Percentiles rank a stretch among this genome's conserved stretches.
These are phyloP conservation scores for Trichonephila clavipes DNA, from an alignment of 1,140 invertebrate genomes.

Conservation along the genomic window DNA sequence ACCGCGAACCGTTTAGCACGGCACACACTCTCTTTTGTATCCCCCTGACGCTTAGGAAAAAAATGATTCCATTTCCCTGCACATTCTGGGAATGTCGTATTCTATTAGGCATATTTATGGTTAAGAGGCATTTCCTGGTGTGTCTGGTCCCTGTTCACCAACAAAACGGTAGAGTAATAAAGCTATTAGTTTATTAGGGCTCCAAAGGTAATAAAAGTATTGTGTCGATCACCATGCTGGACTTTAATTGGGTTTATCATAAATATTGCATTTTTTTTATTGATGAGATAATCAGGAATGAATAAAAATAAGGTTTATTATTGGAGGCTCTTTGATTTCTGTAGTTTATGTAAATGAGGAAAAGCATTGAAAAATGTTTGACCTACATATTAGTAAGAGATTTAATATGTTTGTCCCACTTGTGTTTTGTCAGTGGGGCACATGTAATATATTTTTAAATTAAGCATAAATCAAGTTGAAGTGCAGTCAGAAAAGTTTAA, in stretches of 20 bases:
- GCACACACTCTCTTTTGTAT: not conserved
- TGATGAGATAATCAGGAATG: not conserved
- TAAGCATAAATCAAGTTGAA: too few relatives aligned
- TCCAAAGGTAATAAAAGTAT: not conserved
- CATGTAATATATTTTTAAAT: not conserved
- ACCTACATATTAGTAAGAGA: not conserved
- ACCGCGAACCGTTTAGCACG: constrained; percentile 56
- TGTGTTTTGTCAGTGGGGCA: not conserved
- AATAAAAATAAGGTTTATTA: not conserved
- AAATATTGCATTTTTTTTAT: not conserved
- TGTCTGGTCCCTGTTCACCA: not conserved
- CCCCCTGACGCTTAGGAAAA: not conserved
- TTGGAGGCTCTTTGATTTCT: not conserved
- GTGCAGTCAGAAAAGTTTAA: too few relatives aligned
- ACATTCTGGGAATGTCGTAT: not conserved
- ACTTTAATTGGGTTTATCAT: not conserved
- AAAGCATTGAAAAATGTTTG: not conserved
- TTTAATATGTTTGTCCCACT: not conserved
- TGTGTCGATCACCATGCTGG: not conserved
- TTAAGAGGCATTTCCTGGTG: constrained; percentile 28
- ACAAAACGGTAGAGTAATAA: constrained; percentile 21
- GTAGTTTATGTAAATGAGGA: constrained; percentile 13
- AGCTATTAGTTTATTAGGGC: constrained; percentile 36
- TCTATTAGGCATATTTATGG: constrained; percentile 26
- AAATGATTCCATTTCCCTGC: not conserved